phyloP scores from a whole-genome alignment of 2,113 vertebrate genomes.

The Ammodytes marinus region DNA sequence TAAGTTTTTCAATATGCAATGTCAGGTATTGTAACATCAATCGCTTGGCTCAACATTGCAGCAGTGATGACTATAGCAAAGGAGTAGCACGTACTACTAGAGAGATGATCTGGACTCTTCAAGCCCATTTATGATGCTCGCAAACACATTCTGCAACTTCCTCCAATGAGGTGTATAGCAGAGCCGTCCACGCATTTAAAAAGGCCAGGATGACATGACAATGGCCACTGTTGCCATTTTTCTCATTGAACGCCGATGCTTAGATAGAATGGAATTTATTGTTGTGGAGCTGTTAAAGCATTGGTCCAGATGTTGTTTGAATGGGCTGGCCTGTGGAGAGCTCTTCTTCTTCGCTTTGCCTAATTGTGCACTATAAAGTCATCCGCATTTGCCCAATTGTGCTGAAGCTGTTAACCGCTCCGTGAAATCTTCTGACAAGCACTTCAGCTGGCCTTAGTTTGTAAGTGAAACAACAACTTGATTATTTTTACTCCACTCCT shows the following conservation, averaged over 20 bases:
- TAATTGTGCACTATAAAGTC: neutral
- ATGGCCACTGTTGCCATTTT: slow-evolving; percentile 33
- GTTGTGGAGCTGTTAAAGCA: slow-evolving; percentile 32
- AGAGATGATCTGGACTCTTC: neutral
- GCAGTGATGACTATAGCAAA: too few relatives aligned
- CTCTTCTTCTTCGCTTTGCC: neutral
- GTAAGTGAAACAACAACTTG: neutral
- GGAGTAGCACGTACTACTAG: too few relatives aligned
- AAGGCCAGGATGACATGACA: slow-evolving; percentile 16
- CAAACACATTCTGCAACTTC: slow-evolving; percentile 12
- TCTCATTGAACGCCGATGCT: slow-evolving; percentile 68
- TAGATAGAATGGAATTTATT: slow-evolving; percentile 44
- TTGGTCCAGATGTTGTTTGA: slow-evolving; percentile 47
- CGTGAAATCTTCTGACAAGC: neutral
- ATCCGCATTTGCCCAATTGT: slow-evolving; percentile 5
- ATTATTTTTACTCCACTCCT: neutral
- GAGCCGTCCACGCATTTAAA: slow-evolving; percentile 40
- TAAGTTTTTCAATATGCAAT: too few relatives aligned
- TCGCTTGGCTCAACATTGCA: too few relatives aligned
- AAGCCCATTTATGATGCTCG: slow-evolving; percentile 20
- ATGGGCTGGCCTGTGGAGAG: slow-evolving; percentile 46
- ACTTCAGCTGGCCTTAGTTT: neutral
- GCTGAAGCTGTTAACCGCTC: neutral
- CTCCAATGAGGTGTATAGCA: slow-evolving; percentile 19
- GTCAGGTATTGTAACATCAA: too few relatives aligned